phyloP scores from a whole-genome alignment of 2,113 vertebrate species.

The Xenus cinereus region DNA sequence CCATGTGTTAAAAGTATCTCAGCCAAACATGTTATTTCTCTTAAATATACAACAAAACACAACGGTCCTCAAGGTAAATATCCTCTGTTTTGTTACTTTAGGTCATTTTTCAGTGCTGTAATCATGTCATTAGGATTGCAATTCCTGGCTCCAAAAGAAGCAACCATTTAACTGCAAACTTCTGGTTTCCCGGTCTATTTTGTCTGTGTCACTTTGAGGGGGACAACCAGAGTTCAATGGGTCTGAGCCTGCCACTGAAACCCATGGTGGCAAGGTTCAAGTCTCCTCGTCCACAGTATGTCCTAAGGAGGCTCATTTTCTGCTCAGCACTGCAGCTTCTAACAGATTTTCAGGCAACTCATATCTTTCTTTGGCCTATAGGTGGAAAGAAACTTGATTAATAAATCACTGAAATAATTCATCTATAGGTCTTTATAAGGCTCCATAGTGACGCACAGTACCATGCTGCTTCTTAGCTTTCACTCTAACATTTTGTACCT shows the following conservation, averaged over 20 bases:
- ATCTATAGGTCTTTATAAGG: not conserved
- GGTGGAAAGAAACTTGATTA: not conserved
- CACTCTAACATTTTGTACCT: not conserved
- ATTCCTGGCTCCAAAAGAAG: conserved; percentile 10
- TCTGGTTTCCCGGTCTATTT: conserved; percentile 3
- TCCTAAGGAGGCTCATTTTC: not conserved
- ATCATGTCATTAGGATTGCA: conserved; percentile 12
- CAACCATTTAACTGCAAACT: conserved; percentile 4
- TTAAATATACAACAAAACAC: conserved; percentile 29
- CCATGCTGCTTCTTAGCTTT: not conserved
- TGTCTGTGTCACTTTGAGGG: not conserved
- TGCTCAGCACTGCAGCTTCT: not conserved
- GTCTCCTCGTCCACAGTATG: not conserved
- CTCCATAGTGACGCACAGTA: not conserved
- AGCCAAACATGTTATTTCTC: conserved; percentile 41
- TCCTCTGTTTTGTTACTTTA: conserved; percentile 32
- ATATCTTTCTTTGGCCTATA: not conserved
- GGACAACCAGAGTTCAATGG: conserved; percentile 4
- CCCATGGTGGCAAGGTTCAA: not conserved
- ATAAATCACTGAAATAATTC: not conserved
- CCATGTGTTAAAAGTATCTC: conserved; percentile 15
- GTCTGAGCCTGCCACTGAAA: not conserved
- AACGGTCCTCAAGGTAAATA: conserved; percentile 54
- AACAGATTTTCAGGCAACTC: not conserved
- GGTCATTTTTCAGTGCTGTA: conserved; percentile 37